Evolutionary conservation across 2,888 invertebrate species (phyloP).

Genomic region (Pyrrhia umbra): DNA sequence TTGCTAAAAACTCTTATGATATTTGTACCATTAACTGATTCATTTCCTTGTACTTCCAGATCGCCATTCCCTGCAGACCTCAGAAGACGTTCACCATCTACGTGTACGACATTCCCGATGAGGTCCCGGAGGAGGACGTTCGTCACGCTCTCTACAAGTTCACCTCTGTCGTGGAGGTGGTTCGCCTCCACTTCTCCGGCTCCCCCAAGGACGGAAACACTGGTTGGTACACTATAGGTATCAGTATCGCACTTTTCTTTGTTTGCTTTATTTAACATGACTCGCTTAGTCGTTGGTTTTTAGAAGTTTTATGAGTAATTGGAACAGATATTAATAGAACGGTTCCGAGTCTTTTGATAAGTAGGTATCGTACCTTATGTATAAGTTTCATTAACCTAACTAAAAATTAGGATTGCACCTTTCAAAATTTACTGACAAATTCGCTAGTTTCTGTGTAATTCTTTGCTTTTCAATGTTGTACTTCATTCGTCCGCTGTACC

Average conservation of each 20-base stretch:
- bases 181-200: conserved; percentile 90
- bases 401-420: conserved; percentile 30
- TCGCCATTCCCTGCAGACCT: conserved; percentile 95
- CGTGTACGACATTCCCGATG: conserved; percentile 95
- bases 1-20: neutral
- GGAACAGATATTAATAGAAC: too few relatives aligned
- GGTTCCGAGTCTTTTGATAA: too few relatives aligned
- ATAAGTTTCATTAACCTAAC: too few relatives aligned
- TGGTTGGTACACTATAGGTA: conserved; percentile 69
- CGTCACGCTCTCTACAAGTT: conserved; percentile 95
- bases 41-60: conserved; percentile 79
- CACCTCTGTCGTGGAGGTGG: conserved; percentile 94
- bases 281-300: neutral
- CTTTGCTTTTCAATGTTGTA: conserved; percentile 1
- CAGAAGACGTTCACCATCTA: conserved; percentile 96
- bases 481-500: neutral
- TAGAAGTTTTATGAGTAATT: conserved; percentile 14
- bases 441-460: neutral
- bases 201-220: conserved; percentile 84
- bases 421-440: conserved; percentile 34
- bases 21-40: neutral
- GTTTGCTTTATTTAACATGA: conserved; percentile 29
- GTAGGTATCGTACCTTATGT: too few relatives aligned
- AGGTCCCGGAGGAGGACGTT: conserved; percentile 96
- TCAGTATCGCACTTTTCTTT: conserved; percentile 40